Percentiles rank a stretch among this genome's conserved stretches.
Evolutionary conservation across 2,888 invertebrate species (phyloP).

Genomic region (Ceramica pisi): DNA sequence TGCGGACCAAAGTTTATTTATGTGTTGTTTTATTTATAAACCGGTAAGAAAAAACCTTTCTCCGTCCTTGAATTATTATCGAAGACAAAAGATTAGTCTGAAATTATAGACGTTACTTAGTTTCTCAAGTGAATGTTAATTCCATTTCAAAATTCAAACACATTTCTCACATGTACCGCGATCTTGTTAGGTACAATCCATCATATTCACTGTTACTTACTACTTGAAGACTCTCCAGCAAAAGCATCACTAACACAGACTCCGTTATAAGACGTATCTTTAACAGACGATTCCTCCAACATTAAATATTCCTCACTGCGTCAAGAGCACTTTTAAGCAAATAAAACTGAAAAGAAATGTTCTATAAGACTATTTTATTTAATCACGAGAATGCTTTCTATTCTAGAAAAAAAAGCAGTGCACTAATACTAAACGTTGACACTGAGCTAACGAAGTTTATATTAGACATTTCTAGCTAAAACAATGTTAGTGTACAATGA

Average conservation of each 20-base stretch:
- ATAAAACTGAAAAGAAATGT: constrained; percentile 19
- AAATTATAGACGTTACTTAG: not conserved
- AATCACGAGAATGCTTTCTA: not conserved
- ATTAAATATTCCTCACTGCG: constrained; percentile 31
- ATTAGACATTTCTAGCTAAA: constrained; percentile 37
- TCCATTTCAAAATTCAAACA: not conserved
- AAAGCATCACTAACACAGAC: constrained; percentile 3
- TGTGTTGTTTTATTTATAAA: no score
- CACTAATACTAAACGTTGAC: constrained; percentile 18
- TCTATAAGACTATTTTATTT: constrained; percentile 16
- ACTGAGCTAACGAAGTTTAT: constrained; percentile 38
- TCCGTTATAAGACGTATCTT: constrained; percentile 3
- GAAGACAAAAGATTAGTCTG: not conserved
- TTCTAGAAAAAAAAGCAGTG: constrained; percentile 20
- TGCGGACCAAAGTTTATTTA: no score
- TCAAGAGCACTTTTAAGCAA: constrained; percentile 12
- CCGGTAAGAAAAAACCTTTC: no score
- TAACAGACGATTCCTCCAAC: constrained; percentile 2
- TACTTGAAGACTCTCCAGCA: constrained; percentile 6
- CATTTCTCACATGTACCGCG: not conserved
- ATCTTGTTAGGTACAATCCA: not conserved
- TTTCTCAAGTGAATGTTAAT: not conserved
- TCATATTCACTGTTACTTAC: constrained; percentile 9
- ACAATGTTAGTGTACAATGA: constrained; percentile 38
- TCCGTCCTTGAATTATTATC: no score